Conservation (phyloP, 2,888 invertebrate genomes). For the Anoplius nigerrimus region DNA sequence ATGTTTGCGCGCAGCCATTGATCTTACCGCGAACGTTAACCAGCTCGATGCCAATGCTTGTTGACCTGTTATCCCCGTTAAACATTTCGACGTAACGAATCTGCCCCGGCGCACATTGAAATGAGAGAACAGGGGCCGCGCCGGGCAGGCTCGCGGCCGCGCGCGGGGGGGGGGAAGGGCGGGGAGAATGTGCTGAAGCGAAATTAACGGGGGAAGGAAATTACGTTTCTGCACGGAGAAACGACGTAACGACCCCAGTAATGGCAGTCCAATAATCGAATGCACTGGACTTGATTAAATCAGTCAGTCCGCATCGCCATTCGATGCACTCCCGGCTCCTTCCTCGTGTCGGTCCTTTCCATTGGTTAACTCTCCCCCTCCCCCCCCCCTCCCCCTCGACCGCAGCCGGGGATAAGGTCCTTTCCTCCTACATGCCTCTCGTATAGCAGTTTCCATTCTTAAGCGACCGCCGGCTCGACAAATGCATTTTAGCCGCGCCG, state of each 20-base stretch:
- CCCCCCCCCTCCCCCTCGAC: background rate
- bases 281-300: constrained; percentile 9
- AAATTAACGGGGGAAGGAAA: constrained; percentile 26
- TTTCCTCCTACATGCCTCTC: background rate
- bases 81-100: too few relatives aligned
- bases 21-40: too few relatives aligned
- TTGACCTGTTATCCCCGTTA: too few relatives aligned
- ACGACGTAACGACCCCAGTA: constrained; percentile 28
- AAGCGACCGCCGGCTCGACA: too few relatives aligned
- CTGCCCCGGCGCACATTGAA: too few relatives aligned
- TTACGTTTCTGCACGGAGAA: constrained; percentile 20
- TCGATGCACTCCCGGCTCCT: background rate
- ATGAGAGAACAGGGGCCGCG: too few relatives aligned
- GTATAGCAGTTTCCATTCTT: too few relatives aligned
- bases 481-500: too few relatives aligned
- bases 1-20: too few relatives aligned
- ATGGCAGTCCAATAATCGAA: constrained; percentile 7
- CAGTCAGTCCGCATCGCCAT: background rate
- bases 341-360: background rate
- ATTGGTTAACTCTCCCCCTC: background rate
- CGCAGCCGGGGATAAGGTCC: background rate
- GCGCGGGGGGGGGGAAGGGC: too few relatives aligned
- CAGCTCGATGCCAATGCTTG: too few relatives aligned
- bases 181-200: constrained; percentile 11
- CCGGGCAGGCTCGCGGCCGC: too few relatives aligned